Base-by-base conservation (phyloP, 2,113 vertebrate species). In the Lepus timidus region DNA sequence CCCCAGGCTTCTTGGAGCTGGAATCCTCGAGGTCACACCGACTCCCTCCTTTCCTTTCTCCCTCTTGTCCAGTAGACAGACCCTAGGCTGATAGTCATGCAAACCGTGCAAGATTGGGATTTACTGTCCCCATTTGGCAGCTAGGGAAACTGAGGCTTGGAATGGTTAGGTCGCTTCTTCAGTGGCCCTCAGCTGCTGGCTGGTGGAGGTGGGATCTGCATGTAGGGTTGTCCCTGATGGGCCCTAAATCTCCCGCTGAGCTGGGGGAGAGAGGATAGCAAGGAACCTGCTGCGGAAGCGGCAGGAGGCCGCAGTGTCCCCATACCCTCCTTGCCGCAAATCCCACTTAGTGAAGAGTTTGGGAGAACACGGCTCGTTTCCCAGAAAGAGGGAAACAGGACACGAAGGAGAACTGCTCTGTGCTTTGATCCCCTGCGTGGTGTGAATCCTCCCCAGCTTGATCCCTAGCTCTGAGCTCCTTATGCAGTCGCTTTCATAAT, bases 1-100 rank as follows among this genome's bases (percentile, higher is more conserved):
- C 74, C 83, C 39, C 51, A 75, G 68, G 70, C 31, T 85, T 85
- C 89, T 85, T 58, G 68, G 82, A 68, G 49, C 64, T 68, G 61
- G 88, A 90, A 85, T 49, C 20, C 22, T 82, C 67, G 52, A 13
- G 25, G 75, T 78, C 83, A 29, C 33, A 44, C n/a, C 20, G 14
- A 49, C n/a, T 49, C 29, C 62, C 86, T 36, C 52, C 36, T 52
- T 65, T 49, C 33, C 73, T 85, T 71, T n/a, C 39, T 74, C 44
- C 23, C 27, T 78, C 4, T 0, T 68, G 33, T 73, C 62, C 82
- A 9, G 39, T 23, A 0, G 3, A 11, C 33, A 39, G 36, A 22
- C 44, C 52, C 55, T 22, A 10, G 51, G 83, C 62, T 27, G 17
- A 16, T 70, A 36, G 33, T 23, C 27, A 55, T 7, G 0, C 12